Conservation (phyloP, 2,888 invertebrate genomes). For the Lymantria dispar region DNA sequence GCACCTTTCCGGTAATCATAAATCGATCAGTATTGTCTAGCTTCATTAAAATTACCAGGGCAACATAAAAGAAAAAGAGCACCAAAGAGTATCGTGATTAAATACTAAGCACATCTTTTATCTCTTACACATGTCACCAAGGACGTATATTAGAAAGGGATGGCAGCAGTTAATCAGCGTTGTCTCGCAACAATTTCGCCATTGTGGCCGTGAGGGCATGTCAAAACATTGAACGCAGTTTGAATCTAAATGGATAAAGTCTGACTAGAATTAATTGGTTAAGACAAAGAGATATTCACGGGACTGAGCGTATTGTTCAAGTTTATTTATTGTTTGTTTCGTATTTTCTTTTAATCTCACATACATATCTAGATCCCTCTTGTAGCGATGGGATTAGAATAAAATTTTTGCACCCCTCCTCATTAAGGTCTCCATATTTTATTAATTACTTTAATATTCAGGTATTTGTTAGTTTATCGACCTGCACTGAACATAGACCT, state of each 20-base stretch:
- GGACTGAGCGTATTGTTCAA: not conserved
- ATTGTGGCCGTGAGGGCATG: slow-evolving; percentile 30
- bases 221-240: slow-evolving; percentile 25
- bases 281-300: slow-evolving; percentile 15
- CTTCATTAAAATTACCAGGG: slow-evolving; percentile 8
- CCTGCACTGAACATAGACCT: too few species aligned
- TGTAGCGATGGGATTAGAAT: too few species aligned
- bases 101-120: slow-evolving; percentile 7
- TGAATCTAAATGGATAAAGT: slow-evolving; percentile 23
- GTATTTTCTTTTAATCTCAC: too few species aligned
- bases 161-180: slow-evolving; percentile 13
- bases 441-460: too few species aligned
- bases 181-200: slow-evolving; percentile 36
- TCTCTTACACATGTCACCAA: slow-evolving; percentile 20
- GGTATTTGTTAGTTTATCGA: too few species aligned
- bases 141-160: slow-evolving; percentile 26
- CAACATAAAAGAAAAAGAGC: slow-evolving; percentile 18
- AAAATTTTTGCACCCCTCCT: too few species aligned
- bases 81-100: slow-evolving; percentile 14
- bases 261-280: slow-evolving; percentile 29
- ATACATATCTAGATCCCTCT: too few species aligned
- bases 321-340: not conserved
- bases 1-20: not conserved
- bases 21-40: not conserved
- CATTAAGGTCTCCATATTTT: too few species aligned